These are phyloP conservation scores for Hofmannophila pseudospretella DNA, from an alignment of 2,888 invertebrate species.

Conservation along the genomic window DNA sequence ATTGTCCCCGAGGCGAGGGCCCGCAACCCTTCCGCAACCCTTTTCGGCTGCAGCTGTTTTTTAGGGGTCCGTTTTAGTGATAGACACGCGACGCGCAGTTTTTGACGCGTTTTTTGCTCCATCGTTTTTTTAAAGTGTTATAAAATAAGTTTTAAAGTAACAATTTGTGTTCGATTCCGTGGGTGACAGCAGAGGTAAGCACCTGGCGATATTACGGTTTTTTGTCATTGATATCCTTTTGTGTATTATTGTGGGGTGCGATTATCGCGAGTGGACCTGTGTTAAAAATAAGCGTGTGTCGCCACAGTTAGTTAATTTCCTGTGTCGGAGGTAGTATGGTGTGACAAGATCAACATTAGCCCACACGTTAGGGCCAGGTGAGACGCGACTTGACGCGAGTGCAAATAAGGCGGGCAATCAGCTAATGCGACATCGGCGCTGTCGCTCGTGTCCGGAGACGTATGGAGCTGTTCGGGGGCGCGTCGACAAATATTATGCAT, in stretches of 20 bases:
- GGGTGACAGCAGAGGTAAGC: background rate
- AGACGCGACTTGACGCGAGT: too few species aligned
- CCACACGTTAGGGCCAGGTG: too few species aligned
- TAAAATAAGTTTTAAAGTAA: conserved; percentile 8
- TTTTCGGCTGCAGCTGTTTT: conserved; percentile 64
- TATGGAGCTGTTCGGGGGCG: too few species aligned
- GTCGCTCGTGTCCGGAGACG: too few species aligned
- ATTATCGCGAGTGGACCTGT: too few species aligned
- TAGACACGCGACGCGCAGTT: conserved; percentile 48
- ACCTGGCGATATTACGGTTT: conserved; percentile 7
- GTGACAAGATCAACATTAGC: conserved; percentile 6
- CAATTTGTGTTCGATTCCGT: conserved; percentile 6
- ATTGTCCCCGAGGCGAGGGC: conserved; percentile 14
- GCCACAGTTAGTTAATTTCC: too few species aligned
- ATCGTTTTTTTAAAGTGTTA: conserved; percentile 11
- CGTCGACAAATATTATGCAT: conserved; percentile 10
- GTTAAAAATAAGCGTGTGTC: too few species aligned
- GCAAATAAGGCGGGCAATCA: conserved; percentile 1
- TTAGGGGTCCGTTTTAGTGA: conserved; percentile 41
- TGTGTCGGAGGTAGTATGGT: background rate
- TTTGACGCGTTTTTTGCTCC: conserved; percentile 43
- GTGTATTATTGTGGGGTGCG: conserved; percentile 1
- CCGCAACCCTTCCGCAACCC: conserved; percentile 66
- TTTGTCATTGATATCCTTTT: conserved; percentile 1
- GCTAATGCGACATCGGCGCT: too few species aligned